Evolutionary conservation across 1,140 invertebrate species (phyloP).

Genomic region (Drosophila parvula): DNA sequence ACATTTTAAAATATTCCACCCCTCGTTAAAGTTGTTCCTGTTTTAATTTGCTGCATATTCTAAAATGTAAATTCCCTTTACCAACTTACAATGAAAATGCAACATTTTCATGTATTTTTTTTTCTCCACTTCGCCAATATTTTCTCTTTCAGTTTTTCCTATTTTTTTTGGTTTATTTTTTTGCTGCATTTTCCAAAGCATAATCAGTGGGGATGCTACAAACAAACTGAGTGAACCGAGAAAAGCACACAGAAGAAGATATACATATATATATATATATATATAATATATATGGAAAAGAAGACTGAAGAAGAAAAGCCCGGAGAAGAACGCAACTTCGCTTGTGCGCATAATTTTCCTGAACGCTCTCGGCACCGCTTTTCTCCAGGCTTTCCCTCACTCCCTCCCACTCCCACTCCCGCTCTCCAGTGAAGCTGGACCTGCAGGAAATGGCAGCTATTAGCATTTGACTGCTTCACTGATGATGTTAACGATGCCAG

Average conservation of each 20-base stretch:
- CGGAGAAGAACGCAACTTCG: constrained; percentile 57
- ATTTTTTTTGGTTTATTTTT: background rate
- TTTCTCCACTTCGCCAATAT: constrained; percentile 12
- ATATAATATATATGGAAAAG: background rate
- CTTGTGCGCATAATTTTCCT: constrained; percentile 80
- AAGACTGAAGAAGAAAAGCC: constrained; percentile 10
- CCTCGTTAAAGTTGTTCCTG: constrained; percentile 56
- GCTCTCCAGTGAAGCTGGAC: constrained; percentile 64
- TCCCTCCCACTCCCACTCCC: too few relatives aligned
- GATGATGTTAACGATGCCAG: constrained; percentile 79
- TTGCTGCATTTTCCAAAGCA: constrained; percentile 28
- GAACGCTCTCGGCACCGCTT: constrained; percentile 46
- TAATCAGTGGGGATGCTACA: constrained; percentile 63
- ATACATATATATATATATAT: constrained; percentile 6
- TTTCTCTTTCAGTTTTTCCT: constrained; percentile 27
- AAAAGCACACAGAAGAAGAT: constrained; percentile 39
- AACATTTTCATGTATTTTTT: constrained; percentile 62
- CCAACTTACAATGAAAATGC: constrained; percentile 59
- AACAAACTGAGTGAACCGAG: constrained; percentile 56
- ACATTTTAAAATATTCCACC: constrained; percentile 26
- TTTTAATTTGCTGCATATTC: constrained; percentile 78
- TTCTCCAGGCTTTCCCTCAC: constrained; percentile 6
- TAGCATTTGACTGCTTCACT: constrained; percentile 82
- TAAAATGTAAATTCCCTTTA: constrained; percentile 67
- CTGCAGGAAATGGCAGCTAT: constrained; percentile 81